phyloP scores from a whole-genome alignment of 2,113 vertebrate genomes.

The Tragelaphus strepsiceros region DNA sequence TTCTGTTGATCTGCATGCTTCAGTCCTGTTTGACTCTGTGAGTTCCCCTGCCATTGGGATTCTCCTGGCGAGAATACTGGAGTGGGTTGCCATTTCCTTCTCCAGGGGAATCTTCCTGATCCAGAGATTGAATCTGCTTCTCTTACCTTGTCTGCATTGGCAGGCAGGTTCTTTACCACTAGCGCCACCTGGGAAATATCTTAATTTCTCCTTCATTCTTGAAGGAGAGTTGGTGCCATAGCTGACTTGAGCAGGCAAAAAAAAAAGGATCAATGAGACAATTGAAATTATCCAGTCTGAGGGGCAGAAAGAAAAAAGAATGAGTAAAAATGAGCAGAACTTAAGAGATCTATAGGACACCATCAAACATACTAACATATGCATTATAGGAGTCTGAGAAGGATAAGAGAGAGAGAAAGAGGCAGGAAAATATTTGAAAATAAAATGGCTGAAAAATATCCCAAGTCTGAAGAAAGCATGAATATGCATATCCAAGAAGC shows the following conservation, averaged over 20 bases:
- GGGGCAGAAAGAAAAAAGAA: background rate
- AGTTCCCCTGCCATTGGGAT: background rate
- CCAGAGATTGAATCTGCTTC: background rate
- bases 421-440: background rate
- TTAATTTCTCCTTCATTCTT: background rate
- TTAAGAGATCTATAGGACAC: background rate
- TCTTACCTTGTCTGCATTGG: background rate
- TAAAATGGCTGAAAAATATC: background rate
- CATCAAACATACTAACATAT: background rate
- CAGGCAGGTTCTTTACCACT: background rate
- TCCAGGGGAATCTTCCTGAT: background rate
- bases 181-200: background rate
- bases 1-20: background rate
- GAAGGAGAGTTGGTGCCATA: background rate
- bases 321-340: background rate
- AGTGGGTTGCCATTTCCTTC: background rate
- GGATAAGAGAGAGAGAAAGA: background rate
- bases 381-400: background rate
- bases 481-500: background rate
- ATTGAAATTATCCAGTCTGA: background rate
- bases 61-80: background rate
- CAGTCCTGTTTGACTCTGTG: rapidly evolving
- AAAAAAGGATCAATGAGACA: background rate
- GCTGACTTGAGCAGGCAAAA: background rate
- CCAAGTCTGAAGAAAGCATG: background rate